These are phyloP conservation scores for Rhodeus uyekii DNA, from an alignment of 2,797 vertebrate species.

Conservation along the genomic window DNA sequence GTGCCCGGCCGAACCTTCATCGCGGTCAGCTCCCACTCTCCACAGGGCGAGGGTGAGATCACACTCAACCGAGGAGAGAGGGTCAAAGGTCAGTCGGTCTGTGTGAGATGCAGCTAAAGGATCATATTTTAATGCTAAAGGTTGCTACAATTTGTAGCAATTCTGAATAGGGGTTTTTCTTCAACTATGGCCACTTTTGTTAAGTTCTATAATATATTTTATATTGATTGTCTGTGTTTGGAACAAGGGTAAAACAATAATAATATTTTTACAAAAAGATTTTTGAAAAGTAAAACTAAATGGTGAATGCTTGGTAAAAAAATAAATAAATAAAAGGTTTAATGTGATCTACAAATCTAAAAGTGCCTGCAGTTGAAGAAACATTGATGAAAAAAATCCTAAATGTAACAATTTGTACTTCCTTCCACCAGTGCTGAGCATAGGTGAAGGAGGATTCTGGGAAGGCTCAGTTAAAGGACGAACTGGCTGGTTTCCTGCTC, in stretches of 20 bases:
- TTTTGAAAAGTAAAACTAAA: not conserved
- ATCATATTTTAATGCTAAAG: not conserved
- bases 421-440: slow-evolving; percentile 84
- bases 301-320: not conserved
- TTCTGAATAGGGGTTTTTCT: not conserved
- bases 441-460: slow-evolving; percentile 97
- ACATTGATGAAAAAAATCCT: not conserved
- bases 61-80: slow-evolving; percentile 88
- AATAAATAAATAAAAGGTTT: too few species aligned
- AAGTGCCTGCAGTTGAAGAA: slow-evolving; percentile 4
- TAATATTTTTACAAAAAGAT: not conserved
- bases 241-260: not conserved
- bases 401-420: not conserved
- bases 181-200: not conserved
- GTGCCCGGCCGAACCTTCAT: slow-evolving; percentile 96
- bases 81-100: slow-evolving; percentile 86
- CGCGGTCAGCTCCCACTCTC: slow-evolving; percentile 88
- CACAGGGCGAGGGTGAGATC: slow-evolving; percentile 84
- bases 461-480: slow-evolving; percentile 94
- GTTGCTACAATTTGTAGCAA: not conserved
- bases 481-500: slow-evolving; percentile 97
- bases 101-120: not conserved
- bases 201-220: not conserved
- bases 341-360: not conserved
- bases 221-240: not conserved